Conservation (phyloP, 2,888 invertebrate species). For the Mesoligia furuncula region DNA sequence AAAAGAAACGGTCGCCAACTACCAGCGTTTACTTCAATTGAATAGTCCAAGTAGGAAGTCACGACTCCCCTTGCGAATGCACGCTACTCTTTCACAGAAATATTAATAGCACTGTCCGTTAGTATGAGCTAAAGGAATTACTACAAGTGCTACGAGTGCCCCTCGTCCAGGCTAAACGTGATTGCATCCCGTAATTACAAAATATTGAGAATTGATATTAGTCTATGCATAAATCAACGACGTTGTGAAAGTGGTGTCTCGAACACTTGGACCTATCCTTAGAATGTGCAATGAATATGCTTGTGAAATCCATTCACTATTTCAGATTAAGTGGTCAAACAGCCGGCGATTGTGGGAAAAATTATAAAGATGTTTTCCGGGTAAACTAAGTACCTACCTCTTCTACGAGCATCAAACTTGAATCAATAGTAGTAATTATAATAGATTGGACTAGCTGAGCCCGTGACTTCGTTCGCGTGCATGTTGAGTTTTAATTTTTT, state of each 20-base stretch:
- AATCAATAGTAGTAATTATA: not conserved
- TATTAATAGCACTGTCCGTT: slow-evolving; percentile 56
- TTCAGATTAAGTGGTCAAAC: slow-evolving; percentile 6
- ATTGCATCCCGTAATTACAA: slow-evolving; percentile 60
- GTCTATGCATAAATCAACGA: slow-evolving; percentile 46
- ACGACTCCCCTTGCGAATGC: slow-evolving; percentile 54
- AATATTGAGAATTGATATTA: slow-evolving; percentile 58
- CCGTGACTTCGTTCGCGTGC: no score
- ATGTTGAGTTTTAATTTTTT: no score
- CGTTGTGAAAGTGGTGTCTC: slow-evolving; percentile 52
- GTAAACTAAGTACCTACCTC: no score
- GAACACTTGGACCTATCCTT: slow-evolving; percentile 37
- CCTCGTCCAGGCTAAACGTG: slow-evolving; percentile 46
- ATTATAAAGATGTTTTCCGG: not conserved
- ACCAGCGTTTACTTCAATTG: slow-evolving; percentile 61
- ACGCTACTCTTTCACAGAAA: slow-evolving; percentile 38
- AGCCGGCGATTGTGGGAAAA: slow-evolving; percentile 1
- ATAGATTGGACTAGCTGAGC: not conserved
- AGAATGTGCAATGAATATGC: slow-evolving; percentile 26
- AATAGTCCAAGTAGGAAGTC: slow-evolving; percentile 63
- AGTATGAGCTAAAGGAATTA: slow-evolving; percentile 28
- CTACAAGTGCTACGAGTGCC: slow-evolving; percentile 14
- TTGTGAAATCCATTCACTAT: slow-evolving; percentile 41
- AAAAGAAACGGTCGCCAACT: slow-evolving; percentile 49
- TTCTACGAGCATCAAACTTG: no score